Evolutionary conservation across 2,113 vertebrate genomes (phyloP).

Genomic region (Xiphophorus hellerii): DNA sequence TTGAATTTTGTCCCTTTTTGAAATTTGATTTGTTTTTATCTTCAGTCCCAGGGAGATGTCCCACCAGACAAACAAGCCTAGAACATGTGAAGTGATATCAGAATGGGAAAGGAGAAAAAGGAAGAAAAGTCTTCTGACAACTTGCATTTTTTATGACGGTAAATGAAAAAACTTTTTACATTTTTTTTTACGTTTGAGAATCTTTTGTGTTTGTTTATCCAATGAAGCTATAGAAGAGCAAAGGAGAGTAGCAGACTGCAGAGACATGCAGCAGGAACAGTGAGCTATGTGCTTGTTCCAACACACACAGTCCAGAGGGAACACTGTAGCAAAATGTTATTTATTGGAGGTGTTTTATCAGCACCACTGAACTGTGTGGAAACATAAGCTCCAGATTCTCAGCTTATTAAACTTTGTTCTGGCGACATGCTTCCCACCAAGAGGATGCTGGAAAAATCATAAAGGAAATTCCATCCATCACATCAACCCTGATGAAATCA

Average conservation of each 20-base stretch:
- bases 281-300: constrained; percentile 40
- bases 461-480: constrained; percentile 86
- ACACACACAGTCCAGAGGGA: constrained; percentile 51
- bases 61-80: too few relatives aligned
- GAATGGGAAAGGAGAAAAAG: too few relatives aligned
- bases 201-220: background rate
- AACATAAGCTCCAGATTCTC: constrained; percentile 69
- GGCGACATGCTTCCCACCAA: constrained; percentile 73
- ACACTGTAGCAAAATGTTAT: constrained; percentile 74
- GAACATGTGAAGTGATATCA: too few relatives aligned
- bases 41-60: too few relatives aligned
- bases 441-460: constrained; percentile 72
- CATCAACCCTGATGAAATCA: constrained; percentile 84
- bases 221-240: background rate
- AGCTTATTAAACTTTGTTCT: constrained; percentile 85
- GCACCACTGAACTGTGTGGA: constrained; percentile 71
- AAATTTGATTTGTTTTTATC: too few relatives aligned
- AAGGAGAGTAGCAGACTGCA: constrained; percentile 9
- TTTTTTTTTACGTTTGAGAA: too few relatives aligned
- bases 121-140: too few relatives aligned
- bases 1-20: too few relatives aligned
- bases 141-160: too few relatives aligned
- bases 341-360: constrained; percentile 83
- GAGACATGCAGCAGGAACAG: constrained; percentile 10
- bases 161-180: too few relatives aligned